Evolutionary conservation across 2,113 vertebrate species (phyloP).

Genomic region (Carassius gibelio): DNA sequence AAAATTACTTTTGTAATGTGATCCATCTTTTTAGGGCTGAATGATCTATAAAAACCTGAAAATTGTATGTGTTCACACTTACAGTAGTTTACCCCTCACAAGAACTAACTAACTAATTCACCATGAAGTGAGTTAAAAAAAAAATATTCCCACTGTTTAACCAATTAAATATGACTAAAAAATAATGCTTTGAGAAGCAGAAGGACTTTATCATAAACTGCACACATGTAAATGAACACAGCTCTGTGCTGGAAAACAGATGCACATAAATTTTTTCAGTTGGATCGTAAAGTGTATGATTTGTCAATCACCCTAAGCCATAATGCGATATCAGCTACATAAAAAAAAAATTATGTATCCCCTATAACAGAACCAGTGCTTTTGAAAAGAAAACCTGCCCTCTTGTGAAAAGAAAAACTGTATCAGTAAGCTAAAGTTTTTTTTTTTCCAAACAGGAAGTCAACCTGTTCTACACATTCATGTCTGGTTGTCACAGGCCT

Average conservation of each 20-base stretch:
- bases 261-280: not conserved
- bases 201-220: not conserved
- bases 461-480: constrained; percentile 37
- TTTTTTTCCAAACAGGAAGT: constrained; percentile 35
- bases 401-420: not conserved
- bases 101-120: not conserved
- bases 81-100: not conserved
- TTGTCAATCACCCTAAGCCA: not conserved
- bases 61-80: not conserved
- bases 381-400: not conserved
- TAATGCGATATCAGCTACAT: not conserved
- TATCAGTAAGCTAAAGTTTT: not conserved
- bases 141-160: not conserved
- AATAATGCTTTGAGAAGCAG: not conserved
- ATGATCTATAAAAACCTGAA: not conserved
- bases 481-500: constrained; percentile 45
- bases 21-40: not conserved
- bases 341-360: not conserved
- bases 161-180: not conserved
- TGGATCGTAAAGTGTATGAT: not conserved
- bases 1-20: not conserved
- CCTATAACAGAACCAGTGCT: not conserved
- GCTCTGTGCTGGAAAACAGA: not conserved
- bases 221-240: not conserved
- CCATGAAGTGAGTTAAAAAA: not conserved